Base-by-base conservation (phyloP, 2,797 vertebrate species). In the Lateolabrax maculatus region DNA sequence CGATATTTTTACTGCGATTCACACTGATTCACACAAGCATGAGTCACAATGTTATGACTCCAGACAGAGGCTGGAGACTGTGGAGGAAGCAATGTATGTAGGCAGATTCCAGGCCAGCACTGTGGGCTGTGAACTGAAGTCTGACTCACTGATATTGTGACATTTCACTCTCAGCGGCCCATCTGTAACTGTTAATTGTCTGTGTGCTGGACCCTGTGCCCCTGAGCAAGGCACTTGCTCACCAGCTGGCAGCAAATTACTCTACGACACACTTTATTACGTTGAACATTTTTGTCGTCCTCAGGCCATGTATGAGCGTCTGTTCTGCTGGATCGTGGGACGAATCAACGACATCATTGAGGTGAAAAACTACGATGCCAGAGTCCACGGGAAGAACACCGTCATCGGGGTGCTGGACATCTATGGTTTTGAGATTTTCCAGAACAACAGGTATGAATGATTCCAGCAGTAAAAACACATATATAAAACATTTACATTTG, bases 361-460 rank as follows among this genome's bases (percentile, higher is more conserved):
- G 74, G 97, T 99, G 89, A 98, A 96, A 88, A 96, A 97, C 94
- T 98, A 98, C 3, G 95, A 98, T 0, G 97, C 95, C 70, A 95
- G 91, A 3, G 61, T 98, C 60, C 98, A 98, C 1, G 97, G 98
- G 57, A 99, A 99, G 89, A 99, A 99, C 94, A 99, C 98, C 0
- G 98, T 99, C 69, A 99, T 99, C 12, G 98, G 98, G 0, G 98
- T 99, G 77, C 93, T 99, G 93, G 98, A 99, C 88, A 99, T 99
- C 88, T 99, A 99, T 3, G 98, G 98, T 15, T 99, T 99, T 66
- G 98, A 99, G 93, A 99, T 99, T 80, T 99, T 99, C 83, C 98
- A 99, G 90, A 99, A 97, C 87, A 99, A 99, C 95, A 99, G 98
- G 98, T 99, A 52, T 86, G 80, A 23, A 79, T 9, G 12, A 76